Conservation (phyloP, 2,113 vertebrate species). For the Dasypus novemcinctus region DNA sequence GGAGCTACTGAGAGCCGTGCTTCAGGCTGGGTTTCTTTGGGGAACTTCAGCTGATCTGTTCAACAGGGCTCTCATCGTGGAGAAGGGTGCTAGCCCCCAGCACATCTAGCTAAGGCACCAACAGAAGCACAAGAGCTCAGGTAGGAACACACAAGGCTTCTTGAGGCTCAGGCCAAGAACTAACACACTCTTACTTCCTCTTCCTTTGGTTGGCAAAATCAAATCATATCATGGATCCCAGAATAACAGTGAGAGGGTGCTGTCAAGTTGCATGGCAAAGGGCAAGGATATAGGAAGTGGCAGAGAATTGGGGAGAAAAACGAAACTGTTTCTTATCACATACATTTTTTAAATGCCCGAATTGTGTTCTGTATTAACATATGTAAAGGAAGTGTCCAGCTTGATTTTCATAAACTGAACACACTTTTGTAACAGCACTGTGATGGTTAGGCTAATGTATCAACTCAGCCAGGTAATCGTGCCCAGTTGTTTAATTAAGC, state of each 20-base stretch:
- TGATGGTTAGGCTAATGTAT: too few species aligned
- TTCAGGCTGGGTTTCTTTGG: neutral
- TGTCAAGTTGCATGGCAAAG: neutral
- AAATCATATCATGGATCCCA: neutral
- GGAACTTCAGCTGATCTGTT: neutral
- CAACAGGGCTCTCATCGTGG: neutral
- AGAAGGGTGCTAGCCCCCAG: neutral
- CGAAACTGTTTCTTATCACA: neutral
- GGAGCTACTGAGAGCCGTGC: neutral
- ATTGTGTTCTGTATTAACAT: neutral
- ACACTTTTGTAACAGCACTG: neutral
- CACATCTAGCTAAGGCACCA: neutral
- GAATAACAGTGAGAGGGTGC: neutral
- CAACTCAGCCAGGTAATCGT: too few species aligned
- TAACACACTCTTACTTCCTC: neutral
- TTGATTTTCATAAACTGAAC: neutral
- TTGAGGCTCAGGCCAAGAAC: neutral
- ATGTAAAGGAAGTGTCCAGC: neutral
- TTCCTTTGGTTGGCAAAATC: neutral
- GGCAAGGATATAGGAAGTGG: neutral
- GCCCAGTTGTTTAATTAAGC: too few species aligned
- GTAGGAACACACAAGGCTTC: neutral
- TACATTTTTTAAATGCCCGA: neutral
- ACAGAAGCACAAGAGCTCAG: neutral
- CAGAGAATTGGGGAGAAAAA: neutral